Percentiles rank a stretch among this genome's conserved stretches.
Evolutionary conservation across 2,888 invertebrate species (phyloP).

Genomic region (Chelonus formosanus): DNA sequence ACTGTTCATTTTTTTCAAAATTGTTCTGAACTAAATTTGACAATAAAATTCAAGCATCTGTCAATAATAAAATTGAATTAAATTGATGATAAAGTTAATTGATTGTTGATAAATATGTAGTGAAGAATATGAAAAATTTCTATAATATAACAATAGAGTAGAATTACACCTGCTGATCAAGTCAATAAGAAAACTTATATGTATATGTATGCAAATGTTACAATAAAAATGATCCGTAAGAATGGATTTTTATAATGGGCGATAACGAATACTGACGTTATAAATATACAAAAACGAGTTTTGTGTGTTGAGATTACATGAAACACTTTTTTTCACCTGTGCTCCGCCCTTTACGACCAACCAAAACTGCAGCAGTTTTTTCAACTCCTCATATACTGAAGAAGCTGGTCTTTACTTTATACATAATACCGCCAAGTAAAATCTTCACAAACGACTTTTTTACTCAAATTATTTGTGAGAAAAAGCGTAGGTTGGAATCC

Average conservation of each 20-base stretch:
- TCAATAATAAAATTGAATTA: too few relatives aligned
- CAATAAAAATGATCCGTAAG: conserved; percentile 26
- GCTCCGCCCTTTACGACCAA: conserved; percentile 41
- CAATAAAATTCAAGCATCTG: conserved; percentile 9
- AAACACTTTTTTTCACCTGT: conserved; percentile 42
- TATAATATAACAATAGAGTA: background rate
- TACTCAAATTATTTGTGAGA: conserved; percentile 21
- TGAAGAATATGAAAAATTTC: too few relatives aligned
- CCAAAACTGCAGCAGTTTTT: conserved; percentile 34
- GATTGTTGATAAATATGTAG: too few relatives aligned
- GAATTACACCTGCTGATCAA: conserved; percentile 13
- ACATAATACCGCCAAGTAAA: conserved; percentile 27
- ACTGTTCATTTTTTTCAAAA: background rate
- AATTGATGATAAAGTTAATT: too few relatives aligned
- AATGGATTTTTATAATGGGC: conserved; percentile 23
- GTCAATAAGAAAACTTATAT: background rate
- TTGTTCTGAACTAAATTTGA: background rate
- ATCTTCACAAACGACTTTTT: conserved; percentile 28
- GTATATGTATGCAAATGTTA: conserved; percentile 21
- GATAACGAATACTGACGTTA: conserved; percentile 27
- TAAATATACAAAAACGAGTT: conserved; percentile 26
- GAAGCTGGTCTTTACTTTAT: background rate
- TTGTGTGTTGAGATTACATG: conserved; percentile 25
- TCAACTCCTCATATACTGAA: conserved; percentile 1
- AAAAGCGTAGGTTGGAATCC: conserved; percentile 39